A percentile compares a stretch with the other conserved stretches of the same genome.
These are phyloP conservation scores for Myiopsitta monachus DNA, from an alignment of 2,113 vertebrate species.

Conservation along the genomic window DNA sequence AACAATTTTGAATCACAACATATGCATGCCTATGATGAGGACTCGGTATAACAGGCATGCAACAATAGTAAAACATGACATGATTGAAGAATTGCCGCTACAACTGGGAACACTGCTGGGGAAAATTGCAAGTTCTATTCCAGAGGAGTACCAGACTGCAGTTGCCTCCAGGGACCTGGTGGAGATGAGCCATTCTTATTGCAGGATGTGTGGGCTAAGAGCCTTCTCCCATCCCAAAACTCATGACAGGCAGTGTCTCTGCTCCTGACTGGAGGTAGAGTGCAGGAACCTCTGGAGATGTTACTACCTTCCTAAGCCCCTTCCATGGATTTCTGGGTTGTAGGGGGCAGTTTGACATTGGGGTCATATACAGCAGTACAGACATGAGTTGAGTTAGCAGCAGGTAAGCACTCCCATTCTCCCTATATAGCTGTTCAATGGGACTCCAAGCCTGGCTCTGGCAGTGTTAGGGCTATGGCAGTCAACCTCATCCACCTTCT, in stretches of 20 bases:
- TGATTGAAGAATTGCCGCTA: constrained; percentile 9
- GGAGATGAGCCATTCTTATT: background rate
- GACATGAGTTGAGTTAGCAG: background rate
- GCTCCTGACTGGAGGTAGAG: background rate
- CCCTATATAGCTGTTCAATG: background rate
- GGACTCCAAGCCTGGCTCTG: background rate
- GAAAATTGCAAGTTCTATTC: constrained; percentile 1
- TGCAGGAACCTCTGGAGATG: background rate
- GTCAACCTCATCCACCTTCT: background rate
- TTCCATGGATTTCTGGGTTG: background rate
- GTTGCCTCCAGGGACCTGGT: background rate
- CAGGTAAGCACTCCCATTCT: background rate
- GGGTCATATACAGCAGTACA: background rate
- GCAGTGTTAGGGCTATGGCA: background rate
- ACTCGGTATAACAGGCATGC: background rate
- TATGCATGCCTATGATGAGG: background rate
- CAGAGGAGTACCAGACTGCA: background rate
- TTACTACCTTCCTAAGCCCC: background rate
- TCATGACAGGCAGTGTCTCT: background rate
- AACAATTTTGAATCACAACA: background rate
- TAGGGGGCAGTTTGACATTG: rapidly evolving
- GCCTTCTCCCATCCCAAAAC: background rate
- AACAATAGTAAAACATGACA: background rate
- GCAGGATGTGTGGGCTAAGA: background rate
- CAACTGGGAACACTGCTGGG: constrained; percentile 17